phyloP scores from a whole-genome alignment of 92 coral and sea anemone genomes.

The Meandrina meandrites region DNA sequence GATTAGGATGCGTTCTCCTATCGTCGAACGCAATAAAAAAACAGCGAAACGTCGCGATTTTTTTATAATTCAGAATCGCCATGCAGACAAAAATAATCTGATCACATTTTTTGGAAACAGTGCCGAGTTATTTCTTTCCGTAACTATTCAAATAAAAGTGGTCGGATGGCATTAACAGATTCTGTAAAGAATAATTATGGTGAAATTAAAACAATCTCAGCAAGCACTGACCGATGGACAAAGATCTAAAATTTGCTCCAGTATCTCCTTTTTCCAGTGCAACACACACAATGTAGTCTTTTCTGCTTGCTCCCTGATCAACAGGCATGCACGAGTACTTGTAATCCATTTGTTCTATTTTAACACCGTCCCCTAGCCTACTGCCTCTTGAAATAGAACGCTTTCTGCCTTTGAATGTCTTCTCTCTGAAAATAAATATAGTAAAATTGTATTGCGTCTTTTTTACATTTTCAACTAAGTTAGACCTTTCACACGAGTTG shows the following conservation, averaged over 20 bases:
- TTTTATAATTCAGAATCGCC: too few relatives aligned
- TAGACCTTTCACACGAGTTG: neutral
- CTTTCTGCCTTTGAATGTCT: neutral
- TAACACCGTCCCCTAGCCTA: conserved; percentile 35
- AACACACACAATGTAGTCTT: conserved; percentile 58
- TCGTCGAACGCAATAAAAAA: too few relatives aligned
- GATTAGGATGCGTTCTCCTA: too few relatives aligned
- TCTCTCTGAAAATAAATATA: conserved; percentile 3
- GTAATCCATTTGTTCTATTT: conserved; percentile 28
- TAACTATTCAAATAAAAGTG: neutral
- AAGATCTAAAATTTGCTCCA: neutral
- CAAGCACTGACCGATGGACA: neutral
- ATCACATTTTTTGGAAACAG: too few relatives aligned
- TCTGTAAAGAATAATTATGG: neutral
- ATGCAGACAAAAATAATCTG: too few relatives aligned
- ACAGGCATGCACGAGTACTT: conserved; percentile 52
- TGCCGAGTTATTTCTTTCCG: too few relatives aligned
- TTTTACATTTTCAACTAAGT: too few relatives aligned
- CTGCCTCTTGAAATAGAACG: conserved; percentile 41
- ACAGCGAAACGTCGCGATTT: too few relatives aligned
- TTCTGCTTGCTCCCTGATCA: neutral
- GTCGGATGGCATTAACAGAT: neutral
- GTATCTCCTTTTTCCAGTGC: conserved; percentile 43
- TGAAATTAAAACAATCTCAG: neutral
- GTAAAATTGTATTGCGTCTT: neutral